These are phyloP conservation scores for Drosophila arawakana DNA, from an alignment of 1,140 invertebrate genomes.

Conservation along the genomic window DNA sequence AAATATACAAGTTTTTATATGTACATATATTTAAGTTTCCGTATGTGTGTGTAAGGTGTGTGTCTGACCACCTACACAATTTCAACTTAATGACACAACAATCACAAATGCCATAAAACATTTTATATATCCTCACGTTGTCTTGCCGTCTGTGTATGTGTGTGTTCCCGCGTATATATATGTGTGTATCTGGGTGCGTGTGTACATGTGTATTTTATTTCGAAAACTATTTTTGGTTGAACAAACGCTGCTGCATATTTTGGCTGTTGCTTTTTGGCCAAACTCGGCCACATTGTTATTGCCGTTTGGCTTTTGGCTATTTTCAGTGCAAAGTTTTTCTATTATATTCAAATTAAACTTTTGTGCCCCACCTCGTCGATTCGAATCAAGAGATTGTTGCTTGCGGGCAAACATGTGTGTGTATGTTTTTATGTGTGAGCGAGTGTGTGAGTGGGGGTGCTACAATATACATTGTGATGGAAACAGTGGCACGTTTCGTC, in stretches of 20 bases:
- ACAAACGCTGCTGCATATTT: conserved; percentile 46
- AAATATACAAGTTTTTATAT: conserved; percentile 4
- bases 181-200: not conserved
- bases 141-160: not conserved
- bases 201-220: conserved; percentile 40
- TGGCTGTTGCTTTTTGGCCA: conserved; percentile 51
- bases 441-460: conserved; percentile 4
- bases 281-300: conserved; percentile 50
- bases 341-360: conserved; percentile 84
- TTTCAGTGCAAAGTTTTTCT: conserved; percentile 70
- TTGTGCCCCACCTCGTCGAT: conserved; percentile 32
- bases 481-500: conserved; percentile 61
- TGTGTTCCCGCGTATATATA: too few relatives aligned
- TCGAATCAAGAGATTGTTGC: conserved; percentile 51
- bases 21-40: not conserved
- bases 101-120: conserved; percentile 81
- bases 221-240: conserved; percentile 68
- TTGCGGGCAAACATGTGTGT: conserved; percentile 13
- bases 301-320: conserved; percentile 52
- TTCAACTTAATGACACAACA: conserved; percentile 83
- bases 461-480: conserved; percentile 35
- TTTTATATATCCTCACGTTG: conserved; percentile 58
- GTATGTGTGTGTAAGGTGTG: conserved; percentile 27
- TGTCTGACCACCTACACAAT: conserved; percentile 75
- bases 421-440: not conserved